Evolutionary conservation across 2,888 invertebrate species (phyloP), one percentile per base, ranked within the genome.

Genomic region (Philhelius pedissequus): DNA sequence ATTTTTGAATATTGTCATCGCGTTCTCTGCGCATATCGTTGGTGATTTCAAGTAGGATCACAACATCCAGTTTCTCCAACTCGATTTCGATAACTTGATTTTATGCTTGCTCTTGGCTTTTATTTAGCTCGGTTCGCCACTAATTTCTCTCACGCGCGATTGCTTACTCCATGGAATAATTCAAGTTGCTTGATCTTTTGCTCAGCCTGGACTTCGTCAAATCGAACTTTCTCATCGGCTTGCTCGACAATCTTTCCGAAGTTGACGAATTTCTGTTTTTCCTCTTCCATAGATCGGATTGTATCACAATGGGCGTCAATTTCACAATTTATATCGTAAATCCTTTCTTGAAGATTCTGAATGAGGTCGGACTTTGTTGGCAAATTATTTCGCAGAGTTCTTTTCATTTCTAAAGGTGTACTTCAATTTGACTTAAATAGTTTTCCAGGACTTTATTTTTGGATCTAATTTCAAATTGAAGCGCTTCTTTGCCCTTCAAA

Each of bases 51-150:
- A 92, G 88, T 68, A 91, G 80, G 5, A 89, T 88, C 89, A 92
- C 90, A 0, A 92, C 89, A 74, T 91, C 90, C 86, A 93, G 93
- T 79, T 93, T 93, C 87, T 93, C 93, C 25, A 93, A 81, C 87
- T 93, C 93, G 83, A 92, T 91, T 86, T 93, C 92, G 54, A 93
- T 93, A 6, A 93, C 91, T 86, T 91, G 93, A 71, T 92, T 92
- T 88, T 93, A 93, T 70, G 93, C 93, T 86, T 93, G 92, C 75
- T 92, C 92, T 88, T 93, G 93, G 32, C 93, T 93, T 87, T 93
- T 93, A 86, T 92, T 93, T 75, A 93, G 88, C 87, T 93, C 93
- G 2, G 89, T 90, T 9, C 92, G 91, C 87, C 92, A 91, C 86
- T 92, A 91, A 62, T 89, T 88, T 87, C 92, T 90, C 87, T 93